Conservation (phyloP, 1,140 invertebrate species). For the Polypedilum pembai region DNA sequence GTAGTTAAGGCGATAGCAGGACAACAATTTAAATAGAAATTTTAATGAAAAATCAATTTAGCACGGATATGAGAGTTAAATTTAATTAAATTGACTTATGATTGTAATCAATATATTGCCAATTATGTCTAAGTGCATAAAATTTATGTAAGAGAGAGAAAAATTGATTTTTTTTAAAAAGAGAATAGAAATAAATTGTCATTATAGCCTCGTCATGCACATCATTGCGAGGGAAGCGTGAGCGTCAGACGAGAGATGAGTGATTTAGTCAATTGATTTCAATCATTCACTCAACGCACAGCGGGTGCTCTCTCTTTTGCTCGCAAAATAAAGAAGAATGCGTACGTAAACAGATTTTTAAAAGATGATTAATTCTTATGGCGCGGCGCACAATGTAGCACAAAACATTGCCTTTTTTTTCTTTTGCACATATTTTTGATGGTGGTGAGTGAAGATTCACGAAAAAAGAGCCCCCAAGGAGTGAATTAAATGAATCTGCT, state of each 20-base stretch:
- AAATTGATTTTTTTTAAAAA: no score
- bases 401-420: neutral
- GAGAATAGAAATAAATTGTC: no score
- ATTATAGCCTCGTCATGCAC: neutral
- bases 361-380: neutral
- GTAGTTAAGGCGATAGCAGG: neutral
- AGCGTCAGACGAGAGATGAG: neutral
- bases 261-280: constrained; percentile 15
- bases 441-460: neutral
- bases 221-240: neutral
- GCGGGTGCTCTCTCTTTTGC: neutral
- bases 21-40: neutral
- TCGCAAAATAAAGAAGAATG: neutral
- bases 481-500: constrained; percentile 18
- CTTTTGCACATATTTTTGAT: neutral
- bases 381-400: neutral
- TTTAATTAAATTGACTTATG: constrained; percentile 13
- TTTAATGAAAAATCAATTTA: constrained; percentile 16
- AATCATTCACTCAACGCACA: constrained; percentile 4
- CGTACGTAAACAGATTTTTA: neutral
- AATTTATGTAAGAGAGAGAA: neutral
- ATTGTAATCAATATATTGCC: neutral
- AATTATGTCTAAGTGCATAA: neutral
- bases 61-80: neutral
- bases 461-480: constrained; percentile 2